A percentile compares a stretch with the other conserved stretches of the same genome.
Evolutionary conservation across 2,797 vertebrate genomes (phyloP).

Genomic region (Phoeniculus purpureus): DNA sequence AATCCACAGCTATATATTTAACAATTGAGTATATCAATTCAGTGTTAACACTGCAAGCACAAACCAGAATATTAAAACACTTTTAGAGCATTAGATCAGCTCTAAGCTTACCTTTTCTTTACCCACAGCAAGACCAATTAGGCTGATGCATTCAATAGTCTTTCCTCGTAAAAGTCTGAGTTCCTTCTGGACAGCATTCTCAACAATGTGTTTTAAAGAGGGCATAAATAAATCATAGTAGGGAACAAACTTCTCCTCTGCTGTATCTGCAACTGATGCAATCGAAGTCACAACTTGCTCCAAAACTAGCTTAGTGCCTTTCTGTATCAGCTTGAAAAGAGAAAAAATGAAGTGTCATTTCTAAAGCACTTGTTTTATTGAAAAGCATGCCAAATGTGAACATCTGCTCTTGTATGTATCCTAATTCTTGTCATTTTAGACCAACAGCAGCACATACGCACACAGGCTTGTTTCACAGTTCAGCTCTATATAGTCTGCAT

Average conservation of each 20-base stretch:
- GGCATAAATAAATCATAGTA: constrained; percentile 99
- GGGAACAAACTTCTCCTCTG: constrained; percentile 97
- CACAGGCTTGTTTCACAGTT: background rate
- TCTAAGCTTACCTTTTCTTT: constrained; percentile 90
- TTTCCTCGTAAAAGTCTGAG: constrained; percentile 95
- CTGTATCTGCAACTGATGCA: constrained; percentile 97
- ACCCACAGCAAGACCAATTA: constrained; percentile 96
- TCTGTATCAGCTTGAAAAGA: constrained; percentile 90
- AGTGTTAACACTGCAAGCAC: background rate
- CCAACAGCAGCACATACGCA: background rate
- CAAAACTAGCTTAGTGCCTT: constrained; percentile 97
- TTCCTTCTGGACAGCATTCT: constrained; percentile 97
- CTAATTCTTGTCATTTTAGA: background rate
- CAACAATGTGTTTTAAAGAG: constrained; percentile 96
- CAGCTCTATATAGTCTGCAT: background rate
- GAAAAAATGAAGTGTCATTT: constrained; percentile 32
- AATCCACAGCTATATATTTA: background rate
- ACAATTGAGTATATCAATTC: background rate
- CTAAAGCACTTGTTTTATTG: background rate
- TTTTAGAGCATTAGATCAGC: background rate
- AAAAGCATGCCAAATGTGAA: background rate
- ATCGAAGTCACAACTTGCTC: constrained; percentile 99
- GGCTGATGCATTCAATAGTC: constrained; percentile 98
- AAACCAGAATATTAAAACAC: background rate
- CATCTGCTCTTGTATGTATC: background rate